A percentile compares a stretch with the other conserved stretches of the same genome.
These are phyloP conservation scores for Triops cancriformis DNA, from an alignment of 1,140 invertebrate genomes.

Conservation along the genomic window DNA sequence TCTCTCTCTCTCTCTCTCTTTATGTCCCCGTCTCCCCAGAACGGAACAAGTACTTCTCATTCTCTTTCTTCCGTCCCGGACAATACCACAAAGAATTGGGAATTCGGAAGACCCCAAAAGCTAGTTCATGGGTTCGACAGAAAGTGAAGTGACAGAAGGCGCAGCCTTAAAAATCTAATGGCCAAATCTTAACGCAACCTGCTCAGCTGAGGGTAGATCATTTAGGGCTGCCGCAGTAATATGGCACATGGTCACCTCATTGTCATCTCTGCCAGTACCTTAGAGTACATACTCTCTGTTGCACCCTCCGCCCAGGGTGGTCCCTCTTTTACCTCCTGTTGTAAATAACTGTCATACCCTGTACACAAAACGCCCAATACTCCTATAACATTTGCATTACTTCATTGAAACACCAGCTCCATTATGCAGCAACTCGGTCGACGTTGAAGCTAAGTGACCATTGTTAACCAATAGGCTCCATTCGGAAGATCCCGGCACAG, in stretches of 20 bases:
- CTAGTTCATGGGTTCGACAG: neutral
- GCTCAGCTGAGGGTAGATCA: neutral
- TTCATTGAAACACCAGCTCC: too few relatives aligned
- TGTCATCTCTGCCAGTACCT: neutral
- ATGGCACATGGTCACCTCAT: constrained; percentile 12
- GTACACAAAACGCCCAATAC: neutral
- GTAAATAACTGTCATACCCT: neutral
- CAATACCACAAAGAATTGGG: neutral
- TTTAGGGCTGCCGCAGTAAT: neutral
- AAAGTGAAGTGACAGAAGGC: neutral
- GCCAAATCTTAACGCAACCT: neutral
- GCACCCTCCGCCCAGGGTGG: neutral
- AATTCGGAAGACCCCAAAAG: neutral
- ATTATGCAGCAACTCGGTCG: too few relatives aligned
- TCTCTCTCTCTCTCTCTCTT: too few relatives aligned
- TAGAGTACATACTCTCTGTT: neutral
- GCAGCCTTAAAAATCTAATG: neutral
- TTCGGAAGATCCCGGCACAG: neutral
- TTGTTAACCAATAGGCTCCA: neutral
- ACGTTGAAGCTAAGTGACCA: neutral
- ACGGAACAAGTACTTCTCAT: neutral
- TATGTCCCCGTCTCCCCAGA: too few relatives aligned
- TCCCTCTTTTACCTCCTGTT: neutral
- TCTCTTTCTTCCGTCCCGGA: neutral
- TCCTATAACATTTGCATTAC: too few relatives aligned